Conservation (phyloP, 2,113 vertebrate species). For the Sinocyclocheilus grahami region DNA sequence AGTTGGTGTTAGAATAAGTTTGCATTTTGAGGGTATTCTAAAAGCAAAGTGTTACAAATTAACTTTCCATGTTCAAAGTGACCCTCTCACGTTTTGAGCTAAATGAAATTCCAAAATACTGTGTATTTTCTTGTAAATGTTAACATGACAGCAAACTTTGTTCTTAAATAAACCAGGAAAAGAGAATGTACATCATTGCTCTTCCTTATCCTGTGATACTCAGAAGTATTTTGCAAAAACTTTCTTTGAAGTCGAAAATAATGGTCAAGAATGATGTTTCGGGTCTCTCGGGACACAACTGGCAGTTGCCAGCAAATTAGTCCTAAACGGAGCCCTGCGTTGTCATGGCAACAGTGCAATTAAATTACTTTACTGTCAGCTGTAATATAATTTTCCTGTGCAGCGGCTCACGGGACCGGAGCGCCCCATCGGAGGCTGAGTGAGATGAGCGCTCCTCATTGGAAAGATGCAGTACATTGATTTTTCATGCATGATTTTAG, state of each 20-base stretch:
- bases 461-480: constrained; percentile 49
- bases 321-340: constrained; percentile 86
- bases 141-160: background rate
- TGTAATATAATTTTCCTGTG: constrained; percentile 86
- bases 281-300: constrained; percentile 76
- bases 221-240: constrained; percentile 32
- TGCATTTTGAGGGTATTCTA: background rate
- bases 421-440: constrained; percentile 78
- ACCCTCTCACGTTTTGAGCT: background rate
- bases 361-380: constrained; percentile 91
- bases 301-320: constrained; percentile 86
- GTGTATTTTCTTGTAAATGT: background rate
- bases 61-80: background rate
- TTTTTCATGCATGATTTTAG: constrained; percentile 55
- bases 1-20: background rate
- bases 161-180: background rate
- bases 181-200: background rate
- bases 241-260: constrained; percentile 69
- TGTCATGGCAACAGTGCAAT: constrained; percentile 88
- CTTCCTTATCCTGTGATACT: background rate
- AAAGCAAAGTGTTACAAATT: background rate
- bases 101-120: background rate
- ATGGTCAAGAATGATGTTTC: constrained; percentile 68
- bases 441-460: constrained; percentile 61
- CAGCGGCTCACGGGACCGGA: constrained; percentile 80